Base-by-base conservation (phyloP, 1,140 invertebrate species). In the Colletes gigas region DNA sequence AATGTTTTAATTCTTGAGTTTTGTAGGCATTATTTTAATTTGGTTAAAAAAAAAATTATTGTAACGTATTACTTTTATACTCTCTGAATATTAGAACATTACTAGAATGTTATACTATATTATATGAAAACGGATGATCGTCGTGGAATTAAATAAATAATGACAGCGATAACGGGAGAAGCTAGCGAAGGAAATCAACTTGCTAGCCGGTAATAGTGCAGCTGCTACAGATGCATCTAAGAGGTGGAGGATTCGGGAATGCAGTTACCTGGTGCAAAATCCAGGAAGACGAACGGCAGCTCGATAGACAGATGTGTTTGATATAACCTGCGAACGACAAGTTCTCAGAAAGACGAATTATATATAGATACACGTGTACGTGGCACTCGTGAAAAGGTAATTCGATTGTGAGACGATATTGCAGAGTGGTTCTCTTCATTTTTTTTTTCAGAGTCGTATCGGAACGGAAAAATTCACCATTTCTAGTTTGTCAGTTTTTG, bases 211-310 rank as follows among this genome's bases (percentile, higher is more conserved):
- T 78, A 60, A 78, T 70, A 59, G 50, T 3, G 55, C 17, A 41
- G 70, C 75, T 62, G 75, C 30, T 47, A 62, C 75, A 78, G 66
- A 60, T 62, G 66, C 55, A 70, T 52, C 12, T 14, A 55, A 60
- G 55, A 44, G 55, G 30, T 19, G 66, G 17, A 60, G 60, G 44
- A 78, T 17, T 12, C 60, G 30, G 17, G 30, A 19, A 15, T 19
- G 62, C 19, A 19, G 74, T 77, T 60, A 14, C n/a, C 74, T 19
- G 66, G 60, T 60, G 75, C 75, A 78, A 69, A 78, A 62, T 14
- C 44, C 47, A 14, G 55, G 14, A 70, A 78, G 55, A 78, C 55
- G 65, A 78, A 78, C 60, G 44, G 75, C 65, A 17, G 21, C 3
- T 9, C 39, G 73, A 68, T 69, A 70, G 55, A 70, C 44, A 59